These are phyloP conservation scores for Prunella strophiata DNA, from an alignment of 2,797 vertebrate species.

Conservation along the genomic window DNA sequence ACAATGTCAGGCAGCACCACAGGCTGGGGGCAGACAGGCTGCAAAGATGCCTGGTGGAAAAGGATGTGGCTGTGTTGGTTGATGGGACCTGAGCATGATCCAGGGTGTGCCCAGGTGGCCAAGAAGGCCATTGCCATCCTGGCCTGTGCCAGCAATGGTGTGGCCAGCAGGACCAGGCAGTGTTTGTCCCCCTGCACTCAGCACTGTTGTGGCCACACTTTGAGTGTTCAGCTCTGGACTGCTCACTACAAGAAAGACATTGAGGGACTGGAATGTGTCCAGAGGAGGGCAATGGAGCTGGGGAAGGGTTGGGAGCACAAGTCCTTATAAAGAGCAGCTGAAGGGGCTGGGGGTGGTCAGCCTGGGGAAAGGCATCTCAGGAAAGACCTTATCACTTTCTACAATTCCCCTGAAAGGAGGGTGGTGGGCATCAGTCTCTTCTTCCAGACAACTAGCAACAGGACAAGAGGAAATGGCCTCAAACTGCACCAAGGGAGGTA, in stretches of 20 bases:
- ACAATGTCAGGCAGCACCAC: accelerated
- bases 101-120: not conserved
- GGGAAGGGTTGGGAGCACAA: not conserved
- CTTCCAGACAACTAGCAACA: accelerated
- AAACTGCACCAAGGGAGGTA: not conserved
- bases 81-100: not conserved
- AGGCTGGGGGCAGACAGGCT: not conserved
- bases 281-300: not conserved
- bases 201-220: too few relatives aligned
- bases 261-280: accelerated
- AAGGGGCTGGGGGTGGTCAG: not conserved
- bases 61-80: not conserved
- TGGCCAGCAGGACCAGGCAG: not conserved
- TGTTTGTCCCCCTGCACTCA: not conserved
- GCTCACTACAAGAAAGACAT: not conserved
- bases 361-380: not conserved
- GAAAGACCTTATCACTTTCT: not conserved
- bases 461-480: not conserved
- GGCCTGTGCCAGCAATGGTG: not conserved
- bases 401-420: not conserved
- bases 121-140: not conserved
- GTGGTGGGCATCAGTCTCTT: not conserved
- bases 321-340: not conserved
- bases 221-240: not conserved
- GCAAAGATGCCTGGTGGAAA: not conserved